phyloP scores from a whole-genome alignment of 1,140 invertebrate species.

The Bombus waltoni region DNA sequence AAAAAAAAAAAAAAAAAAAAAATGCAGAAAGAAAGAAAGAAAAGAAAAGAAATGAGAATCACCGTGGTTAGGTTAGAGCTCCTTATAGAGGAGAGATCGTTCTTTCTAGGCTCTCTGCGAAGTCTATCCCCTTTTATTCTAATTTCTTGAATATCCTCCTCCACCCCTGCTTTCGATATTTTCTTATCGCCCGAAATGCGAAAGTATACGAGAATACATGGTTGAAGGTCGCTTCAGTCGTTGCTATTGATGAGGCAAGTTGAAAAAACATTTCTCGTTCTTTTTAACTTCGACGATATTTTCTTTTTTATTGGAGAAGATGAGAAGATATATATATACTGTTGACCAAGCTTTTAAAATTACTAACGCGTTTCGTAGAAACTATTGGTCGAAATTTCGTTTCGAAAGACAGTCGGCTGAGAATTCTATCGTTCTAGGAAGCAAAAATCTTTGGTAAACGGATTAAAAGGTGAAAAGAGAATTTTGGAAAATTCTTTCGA shows the following conservation, averaged over 20 bases:
- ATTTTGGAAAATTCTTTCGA: too few species aligned
- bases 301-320: background rate
- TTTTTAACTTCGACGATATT: background rate
- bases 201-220: background rate
- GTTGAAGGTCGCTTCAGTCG: background rate
- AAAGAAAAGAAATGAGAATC: background rate
- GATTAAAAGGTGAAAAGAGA: too few species aligned
- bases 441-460: too few species aligned
- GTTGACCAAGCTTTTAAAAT: too few species aligned
- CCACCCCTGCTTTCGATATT: background rate
- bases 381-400: too few species aligned
- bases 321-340: too few species aligned
- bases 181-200: background rate
- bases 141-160: background rate
- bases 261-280: background rate
- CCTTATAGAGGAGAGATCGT: background rate
- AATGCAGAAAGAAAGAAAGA: background rate
- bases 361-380: too few species aligned
- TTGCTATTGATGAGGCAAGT: conserved; percentile 5
- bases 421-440: too few species aligned
- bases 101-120: background rate
- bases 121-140: background rate
- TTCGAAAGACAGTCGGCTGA: too few species aligned
- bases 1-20: background rate
- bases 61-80: background rate